Evolutionary conservation across 2,797 vertebrate genomes (phyloP), one percentile per base, ranked within the genome.

Genomic region (Acridotheres tristis): DNA sequence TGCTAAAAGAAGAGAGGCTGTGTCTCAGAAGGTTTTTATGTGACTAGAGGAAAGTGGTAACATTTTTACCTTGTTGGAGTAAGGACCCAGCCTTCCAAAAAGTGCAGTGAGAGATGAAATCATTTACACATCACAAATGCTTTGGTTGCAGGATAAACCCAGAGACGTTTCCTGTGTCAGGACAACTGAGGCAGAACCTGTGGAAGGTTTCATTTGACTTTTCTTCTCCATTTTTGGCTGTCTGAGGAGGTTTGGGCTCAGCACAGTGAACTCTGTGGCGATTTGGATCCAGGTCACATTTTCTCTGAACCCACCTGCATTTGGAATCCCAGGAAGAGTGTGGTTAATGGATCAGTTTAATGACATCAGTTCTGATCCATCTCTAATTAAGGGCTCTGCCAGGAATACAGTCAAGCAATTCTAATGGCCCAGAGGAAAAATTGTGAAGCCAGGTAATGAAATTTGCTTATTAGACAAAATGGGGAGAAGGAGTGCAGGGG

Each of bases 401-500:
- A 96, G 96, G 95, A 97, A 97, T 94, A 97, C 80, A 94, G 95
- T 50, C 94, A 45, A 90, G 91, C 93, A 95, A 90, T 96, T 94
- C 93, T 91, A 94, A 94, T 89, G 89, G 95, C 96, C 95, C 93
- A 96, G 89, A 97, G 96, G 94, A 96, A 96, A 96, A 93, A 96
- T 86, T 66, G 94, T 91, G 89, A 94, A 94, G 96, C 90, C 96
- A 90, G 89, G 91, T 97, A 97, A 96, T 95, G 96, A 97, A 97
- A 97, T 97, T 96, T 96, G 96, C 96, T 97, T 95, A 91, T 96
- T 96, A 97, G 93, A 94, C 95, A 91, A 45, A 94, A 97, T 80
- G 88, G 93, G 89, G 15, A 95, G 96, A 86, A 96, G 34, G 85
- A 94, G 94, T 90, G 95, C 94, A 90, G 95, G 88, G 95, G 83